These are phyloP conservation scores for Oasisia sp. DNA, from an alignment of 2,888 invertebrate species.

Conservation along the genomic window DNA sequence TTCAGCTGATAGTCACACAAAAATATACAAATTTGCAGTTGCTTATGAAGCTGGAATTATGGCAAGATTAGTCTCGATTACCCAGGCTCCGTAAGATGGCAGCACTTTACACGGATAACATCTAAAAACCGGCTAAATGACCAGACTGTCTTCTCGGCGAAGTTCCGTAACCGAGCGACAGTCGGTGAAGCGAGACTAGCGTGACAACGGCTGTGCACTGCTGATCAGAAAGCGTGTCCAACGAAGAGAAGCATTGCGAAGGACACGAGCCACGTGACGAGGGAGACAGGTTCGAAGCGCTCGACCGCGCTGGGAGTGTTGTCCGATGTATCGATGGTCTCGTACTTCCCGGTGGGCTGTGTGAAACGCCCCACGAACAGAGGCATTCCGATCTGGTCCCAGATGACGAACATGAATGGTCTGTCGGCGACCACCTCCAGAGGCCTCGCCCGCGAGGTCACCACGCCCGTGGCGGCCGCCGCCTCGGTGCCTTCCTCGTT, in stretches of 20 bases:
- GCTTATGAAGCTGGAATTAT: too few relatives aligned
- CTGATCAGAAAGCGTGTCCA: neutral
- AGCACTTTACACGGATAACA: too few relatives aligned
- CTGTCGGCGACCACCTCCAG: conserved; percentile 49
- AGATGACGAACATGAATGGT: conserved; percentile 59
- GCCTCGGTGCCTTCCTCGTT: too few relatives aligned
- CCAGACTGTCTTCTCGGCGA: too few relatives aligned
- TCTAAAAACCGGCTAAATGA: too few relatives aligned
- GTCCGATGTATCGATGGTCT: neutral
- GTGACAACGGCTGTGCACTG: neutral
- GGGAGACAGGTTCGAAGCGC: neutral
- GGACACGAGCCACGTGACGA: neutral
- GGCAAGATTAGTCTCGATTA: too few relatives aligned
- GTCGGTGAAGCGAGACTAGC: neutral
- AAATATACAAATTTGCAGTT: too few relatives aligned
- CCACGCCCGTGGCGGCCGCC: conserved; percentile 53
- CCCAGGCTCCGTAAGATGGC: too few relatives aligned
- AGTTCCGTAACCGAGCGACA: too few relatives aligned
- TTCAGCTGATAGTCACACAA: too few relatives aligned
- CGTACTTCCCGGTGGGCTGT: neutral
- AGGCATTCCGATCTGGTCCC: conserved; percentile 31
- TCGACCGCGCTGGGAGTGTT: neutral
- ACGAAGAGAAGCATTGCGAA: neutral
- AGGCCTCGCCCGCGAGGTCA: conserved; percentile 19
- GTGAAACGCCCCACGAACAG: conserved; percentile 35